phyloP scores from a whole-genome alignment of 2,888 invertebrate genomes.

The Ochlodes sylvanus region DNA sequence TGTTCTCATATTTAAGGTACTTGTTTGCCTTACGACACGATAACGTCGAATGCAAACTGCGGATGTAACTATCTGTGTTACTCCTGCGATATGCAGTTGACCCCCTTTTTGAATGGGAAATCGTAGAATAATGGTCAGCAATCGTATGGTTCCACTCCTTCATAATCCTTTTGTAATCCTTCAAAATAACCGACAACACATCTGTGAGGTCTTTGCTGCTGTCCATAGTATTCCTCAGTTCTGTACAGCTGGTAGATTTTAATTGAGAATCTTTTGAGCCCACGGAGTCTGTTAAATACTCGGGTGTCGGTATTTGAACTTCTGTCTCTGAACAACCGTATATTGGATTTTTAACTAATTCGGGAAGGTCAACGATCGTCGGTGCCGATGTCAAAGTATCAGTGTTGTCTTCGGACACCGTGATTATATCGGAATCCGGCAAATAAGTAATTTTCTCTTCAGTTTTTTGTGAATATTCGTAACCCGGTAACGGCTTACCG shows the following conservation, averaged over 20 bases:
- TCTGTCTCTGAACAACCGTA: constrained; percentile 72
- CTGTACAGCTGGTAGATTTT: constrained; percentile 74
- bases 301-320: constrained; percentile 60
- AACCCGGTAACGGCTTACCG: constrained; percentile 75
- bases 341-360: constrained; percentile 73
- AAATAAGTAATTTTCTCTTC: constrained; percentile 76
- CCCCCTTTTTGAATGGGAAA: constrained; percentile 60
- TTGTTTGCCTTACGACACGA: constrained; percentile 65
- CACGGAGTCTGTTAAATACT: constrained; percentile 61
- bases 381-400: constrained; percentile 67
- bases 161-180: constrained; percentile 80
- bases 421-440: constrained; percentile 75
- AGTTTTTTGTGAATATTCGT: constrained; percentile 65
- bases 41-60: constrained; percentile 71
- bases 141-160: constrained; percentile 79
- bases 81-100: constrained; percentile 60
- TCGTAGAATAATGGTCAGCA: constrained; percentile 68
- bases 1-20: constrained; percentile 57
- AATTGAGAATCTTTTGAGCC: constrained; percentile 72
- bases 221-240: constrained; percentile 69
- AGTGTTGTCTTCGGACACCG: constrained; percentile 72
- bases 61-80: constrained; percentile 66
- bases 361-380: constrained; percentile 71
- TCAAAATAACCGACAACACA: constrained; percentile 64
- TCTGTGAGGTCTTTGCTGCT: constrained; percentile 60